A percentile compares a stretch with the other conserved stretches of the same genome.
Conservation (phyloP, 2,797 vertebrate species). For the Coendou prehensilis region DNA sequence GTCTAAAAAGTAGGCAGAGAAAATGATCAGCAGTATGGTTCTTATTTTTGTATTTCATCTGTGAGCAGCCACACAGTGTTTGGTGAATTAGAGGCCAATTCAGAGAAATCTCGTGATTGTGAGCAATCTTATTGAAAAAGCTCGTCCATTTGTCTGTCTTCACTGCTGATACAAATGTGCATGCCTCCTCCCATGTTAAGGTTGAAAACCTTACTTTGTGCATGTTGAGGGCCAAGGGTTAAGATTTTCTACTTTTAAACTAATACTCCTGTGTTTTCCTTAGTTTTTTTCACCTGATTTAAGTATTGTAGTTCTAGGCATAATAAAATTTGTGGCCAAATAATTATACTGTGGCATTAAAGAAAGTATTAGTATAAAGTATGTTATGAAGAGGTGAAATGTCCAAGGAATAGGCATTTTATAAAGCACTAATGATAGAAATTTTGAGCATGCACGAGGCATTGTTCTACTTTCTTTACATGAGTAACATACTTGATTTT, state of each 20-base stretch:
- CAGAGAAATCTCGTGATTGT: conserved; percentile 34
- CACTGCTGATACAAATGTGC: not conserved
- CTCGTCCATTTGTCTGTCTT: not conserved
- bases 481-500: conserved; percentile 26
- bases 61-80: not conserved
- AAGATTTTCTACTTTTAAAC: conserved; percentile 1
- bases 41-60: conserved; percentile 48
- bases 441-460: not conserved
- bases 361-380: not conserved
- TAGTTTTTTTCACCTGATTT: not conserved
- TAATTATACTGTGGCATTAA: not conserved
- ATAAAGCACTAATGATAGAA: not conserved
- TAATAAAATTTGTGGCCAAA: conserved; percentile 51
- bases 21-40: not conserved
- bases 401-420: not conserved
- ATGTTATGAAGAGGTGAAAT: not conserved
- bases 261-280: not conserved
- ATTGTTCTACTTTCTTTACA: conserved; percentile 15
- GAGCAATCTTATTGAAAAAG: conserved; percentile 5
- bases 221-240: not conserved
- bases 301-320: not conserved
- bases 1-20: not conserved
- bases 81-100: not conserved
- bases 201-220: conserved; percentile 34
- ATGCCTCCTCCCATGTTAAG: not conserved